Percentiles rank a stretch among this genome's conserved stretches.
Conservation (phyloP, 1,140 invertebrate genomes). For the Yoshiicerus persimilis region DNA sequence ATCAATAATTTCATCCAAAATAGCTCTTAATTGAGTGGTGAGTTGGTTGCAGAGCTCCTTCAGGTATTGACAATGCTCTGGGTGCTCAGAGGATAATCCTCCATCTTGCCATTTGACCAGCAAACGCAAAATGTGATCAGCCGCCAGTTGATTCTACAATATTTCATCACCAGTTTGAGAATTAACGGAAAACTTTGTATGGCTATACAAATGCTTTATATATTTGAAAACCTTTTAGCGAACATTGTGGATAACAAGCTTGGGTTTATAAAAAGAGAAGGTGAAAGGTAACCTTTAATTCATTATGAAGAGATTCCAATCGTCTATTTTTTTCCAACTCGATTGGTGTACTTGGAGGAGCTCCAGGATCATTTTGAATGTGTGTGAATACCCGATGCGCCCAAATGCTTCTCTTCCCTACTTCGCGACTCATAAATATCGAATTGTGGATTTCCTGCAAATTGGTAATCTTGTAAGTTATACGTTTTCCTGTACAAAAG, state of each 20-base stretch:
- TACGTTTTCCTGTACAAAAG: too few species aligned
- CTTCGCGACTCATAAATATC: constrained; percentile 70
- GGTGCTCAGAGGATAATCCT: constrained; percentile 57
- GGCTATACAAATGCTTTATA: not conserved
- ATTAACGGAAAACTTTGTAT: too few species aligned
- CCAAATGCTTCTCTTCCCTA: constrained; percentile 73
- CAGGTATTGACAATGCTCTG: constrained; percentile 65
- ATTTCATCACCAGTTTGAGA: too few species aligned
- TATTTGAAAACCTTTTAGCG: too few species aligned
- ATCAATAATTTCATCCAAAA: constrained; percentile 63
- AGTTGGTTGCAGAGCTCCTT: constrained; percentile 62
- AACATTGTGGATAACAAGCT: too few species aligned
- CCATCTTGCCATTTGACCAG: constrained; percentile 61
- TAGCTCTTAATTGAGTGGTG: constrained; percentile 57
- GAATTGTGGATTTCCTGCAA: constrained; percentile 73
- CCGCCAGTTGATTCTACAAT: constrained; percentile 61
- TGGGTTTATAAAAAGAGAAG: constrained; percentile 7
- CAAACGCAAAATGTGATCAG: constrained; percentile 65
- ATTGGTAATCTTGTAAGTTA: too few species aligned
- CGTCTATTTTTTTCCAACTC: constrained; percentile 66
- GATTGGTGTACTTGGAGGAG: constrained; percentile 53
- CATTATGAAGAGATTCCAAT: constrained; percentile 68
- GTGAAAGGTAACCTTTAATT: constrained; percentile 63
- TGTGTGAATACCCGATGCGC: constrained; percentile 62
- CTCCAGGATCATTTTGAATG: constrained; percentile 51